Evolutionary conservation across 2,888 invertebrate species (phyloP).

Genomic region (Achlya flavicornis): DNA sequence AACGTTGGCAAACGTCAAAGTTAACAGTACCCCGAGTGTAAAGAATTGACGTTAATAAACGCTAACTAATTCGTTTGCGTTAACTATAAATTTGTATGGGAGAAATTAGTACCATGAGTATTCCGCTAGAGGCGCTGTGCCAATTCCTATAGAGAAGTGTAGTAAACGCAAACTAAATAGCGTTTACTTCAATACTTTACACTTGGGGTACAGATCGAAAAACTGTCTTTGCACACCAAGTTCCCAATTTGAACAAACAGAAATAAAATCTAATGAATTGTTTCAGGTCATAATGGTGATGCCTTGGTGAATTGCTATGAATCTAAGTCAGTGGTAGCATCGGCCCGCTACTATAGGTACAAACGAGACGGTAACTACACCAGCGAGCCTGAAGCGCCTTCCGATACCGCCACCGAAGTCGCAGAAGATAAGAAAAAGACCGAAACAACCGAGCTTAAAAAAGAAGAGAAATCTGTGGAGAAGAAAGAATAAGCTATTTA

Average conservation of each 20-base stretch:
- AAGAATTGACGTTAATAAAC: no score
- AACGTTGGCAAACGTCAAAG: no score
- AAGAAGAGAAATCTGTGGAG: conserved; percentile 24
- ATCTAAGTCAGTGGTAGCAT: conserved; percentile 66
- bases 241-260: background rate
- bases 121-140: no score
- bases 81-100: no score
- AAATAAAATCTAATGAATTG: background rate
- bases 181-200: no score
- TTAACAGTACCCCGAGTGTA: no score
- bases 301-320: conserved; percentile 84
- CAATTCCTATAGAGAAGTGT: no score
- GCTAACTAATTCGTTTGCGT: no score
- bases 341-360: conserved; percentile 70
- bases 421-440: conserved; percentile 32
- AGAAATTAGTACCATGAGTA: no score
- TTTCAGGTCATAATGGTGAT: conserved; percentile 84
- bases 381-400: conserved; percentile 28
- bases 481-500: conserved; percentile 42
- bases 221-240: no score
- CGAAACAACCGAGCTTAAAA: conserved; percentile 23
- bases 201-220: no score
- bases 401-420: conserved; percentile 30
- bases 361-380: conserved; percentile 70
- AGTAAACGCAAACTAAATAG: no score